phyloP scores from a whole-genome alignment of 2,113 vertebrate genomes.

The Tauraco erythrolophus region DNA sequence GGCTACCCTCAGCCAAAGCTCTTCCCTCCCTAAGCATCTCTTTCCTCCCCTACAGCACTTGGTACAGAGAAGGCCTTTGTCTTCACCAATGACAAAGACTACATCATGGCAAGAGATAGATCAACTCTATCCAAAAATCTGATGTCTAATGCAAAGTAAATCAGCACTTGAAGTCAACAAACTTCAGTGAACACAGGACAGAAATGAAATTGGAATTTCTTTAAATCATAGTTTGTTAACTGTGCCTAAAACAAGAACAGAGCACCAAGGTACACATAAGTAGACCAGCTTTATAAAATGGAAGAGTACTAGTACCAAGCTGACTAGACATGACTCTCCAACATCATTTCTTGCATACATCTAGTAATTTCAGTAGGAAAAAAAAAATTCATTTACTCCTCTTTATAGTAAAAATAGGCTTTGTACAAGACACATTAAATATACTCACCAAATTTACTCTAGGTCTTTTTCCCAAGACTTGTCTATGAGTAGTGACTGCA shows the following conservation, averaged over 20 bases:
- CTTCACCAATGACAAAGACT: background rate
- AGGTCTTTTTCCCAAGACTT: background rate
- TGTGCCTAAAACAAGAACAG: background rate
- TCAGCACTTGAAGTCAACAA: background rate
- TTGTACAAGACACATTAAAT: background rate
- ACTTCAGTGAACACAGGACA: background rate
- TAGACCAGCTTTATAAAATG: background rate
- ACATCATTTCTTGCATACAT: background rate
- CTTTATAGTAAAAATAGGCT: background rate
- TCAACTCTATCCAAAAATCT: background rate
- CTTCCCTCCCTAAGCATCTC: background rate
- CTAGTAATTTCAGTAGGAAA: background rate
- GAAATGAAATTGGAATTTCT: background rate
- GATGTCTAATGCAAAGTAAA: background rate
- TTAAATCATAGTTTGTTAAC: background rate
- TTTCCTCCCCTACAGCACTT: background rate
- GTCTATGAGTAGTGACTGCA: background rate
- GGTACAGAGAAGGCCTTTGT: background rate
- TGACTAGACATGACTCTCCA: background rate
- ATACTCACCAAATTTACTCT: background rate
- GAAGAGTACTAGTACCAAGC: background rate
- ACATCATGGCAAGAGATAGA: background rate
- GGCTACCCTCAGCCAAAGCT: background rate
- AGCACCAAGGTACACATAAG: background rate
- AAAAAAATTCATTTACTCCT: background rate